A percentile compares a stretch with the other conserved stretches of the same genome.
Evolutionary conservation across 2,113 vertebrate species (phyloP).

Genomic region (Ailurus styani): DNA sequence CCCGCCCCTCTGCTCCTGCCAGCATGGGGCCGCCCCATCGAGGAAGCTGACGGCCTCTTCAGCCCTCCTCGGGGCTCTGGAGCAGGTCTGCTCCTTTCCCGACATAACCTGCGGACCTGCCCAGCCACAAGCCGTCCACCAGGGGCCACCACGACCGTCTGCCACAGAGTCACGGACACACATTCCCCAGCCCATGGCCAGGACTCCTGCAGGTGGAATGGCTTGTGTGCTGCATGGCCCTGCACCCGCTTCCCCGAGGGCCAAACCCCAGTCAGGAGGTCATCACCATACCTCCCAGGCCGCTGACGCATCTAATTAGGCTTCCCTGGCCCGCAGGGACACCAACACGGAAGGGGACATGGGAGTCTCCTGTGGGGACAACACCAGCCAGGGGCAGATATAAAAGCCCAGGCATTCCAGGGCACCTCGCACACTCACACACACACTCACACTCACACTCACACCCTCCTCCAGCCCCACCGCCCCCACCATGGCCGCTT

Average conservation of each 20-base stretch:
- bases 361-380: neutral
- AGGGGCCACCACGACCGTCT: neutral
- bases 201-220: neutral
- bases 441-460: neutral
- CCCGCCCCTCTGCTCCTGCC: neutral
- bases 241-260: neutral
- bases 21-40: rapidly evolving
- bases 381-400: neutral
- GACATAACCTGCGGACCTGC: rapidly evolving
- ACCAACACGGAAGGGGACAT: neutral
- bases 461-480: neutral
- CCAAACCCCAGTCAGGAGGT: neutral
- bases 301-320: neutral
- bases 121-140: neutral
- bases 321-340: neutral
- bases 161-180: neutral
- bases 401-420: neutral
- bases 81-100: neutral
- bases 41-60: neutral
- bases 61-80: neutral
- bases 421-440: neutral
- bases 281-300: too few relatives aligned
- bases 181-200: rapidly evolving
- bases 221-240: neutral
- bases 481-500: neutral